Conservation (phyloP, 64 coral and sea anemone genomes). For the Exaiptasia diaphana region DNA sequence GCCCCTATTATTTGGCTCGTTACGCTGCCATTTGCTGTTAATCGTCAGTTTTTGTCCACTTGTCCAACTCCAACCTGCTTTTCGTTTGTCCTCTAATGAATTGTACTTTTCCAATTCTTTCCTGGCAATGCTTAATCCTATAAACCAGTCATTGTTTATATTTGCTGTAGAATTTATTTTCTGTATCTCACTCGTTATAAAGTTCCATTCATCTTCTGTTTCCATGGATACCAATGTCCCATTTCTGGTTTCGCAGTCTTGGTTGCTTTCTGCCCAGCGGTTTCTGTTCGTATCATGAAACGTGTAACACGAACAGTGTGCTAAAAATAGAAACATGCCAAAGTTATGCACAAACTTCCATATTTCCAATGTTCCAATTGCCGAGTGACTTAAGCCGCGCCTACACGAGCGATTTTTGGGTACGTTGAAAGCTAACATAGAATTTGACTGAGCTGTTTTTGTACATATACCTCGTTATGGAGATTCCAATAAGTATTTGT, state of each 20-base stretch:
- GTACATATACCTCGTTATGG: too few species aligned
- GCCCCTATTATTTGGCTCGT: background rate
- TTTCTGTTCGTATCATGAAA: background rate
- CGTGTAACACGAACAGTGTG: background rate
- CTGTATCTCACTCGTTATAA: slow-evolving; percentile 1
- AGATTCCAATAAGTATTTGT: too few species aligned
- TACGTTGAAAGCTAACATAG: background rate
- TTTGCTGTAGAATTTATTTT: background rate
- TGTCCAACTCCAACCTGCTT: slow-evolving; percentile 6
- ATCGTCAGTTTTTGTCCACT: background rate
- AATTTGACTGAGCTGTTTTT: background rate
- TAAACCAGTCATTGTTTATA: slow-evolving; percentile 6
- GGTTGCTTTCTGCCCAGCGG: slow-evolving; percentile 4
- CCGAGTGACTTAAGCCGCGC: too few species aligned
- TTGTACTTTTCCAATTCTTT: too few species aligned
- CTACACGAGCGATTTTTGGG: too few species aligned
- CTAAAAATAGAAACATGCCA: background rate
- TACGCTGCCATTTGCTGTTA: slow-evolving; percentile 5
- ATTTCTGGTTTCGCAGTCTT: background rate
- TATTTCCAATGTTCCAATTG: too few species aligned
- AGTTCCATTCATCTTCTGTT: slow-evolving; percentile 16
- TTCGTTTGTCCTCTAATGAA: background rate
- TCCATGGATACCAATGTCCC: slow-evolving; percentile 25
- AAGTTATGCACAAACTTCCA: background rate
- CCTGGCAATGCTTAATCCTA: slow-evolving; percentile 40